Percentiles rank a stretch among this genome's conserved stretches.
These are phyloP conservation scores for Chloromyia formosa DNA, from an alignment of 2,888 invertebrate species.

Conservation along the genomic window DNA sequence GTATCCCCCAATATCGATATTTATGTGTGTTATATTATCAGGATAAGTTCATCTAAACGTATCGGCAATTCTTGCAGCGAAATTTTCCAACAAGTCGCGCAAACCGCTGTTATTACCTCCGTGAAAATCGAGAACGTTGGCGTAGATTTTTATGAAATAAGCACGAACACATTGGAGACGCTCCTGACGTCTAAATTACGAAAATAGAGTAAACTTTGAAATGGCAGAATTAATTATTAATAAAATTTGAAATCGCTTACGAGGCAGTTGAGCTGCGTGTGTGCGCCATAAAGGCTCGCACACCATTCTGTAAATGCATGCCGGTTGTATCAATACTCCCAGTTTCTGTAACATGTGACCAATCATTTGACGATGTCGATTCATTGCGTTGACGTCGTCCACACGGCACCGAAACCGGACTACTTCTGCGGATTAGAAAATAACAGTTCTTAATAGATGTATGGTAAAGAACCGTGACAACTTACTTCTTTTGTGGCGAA, in stretches of 20 bases:
- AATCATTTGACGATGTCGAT: slow-evolving; percentile 67
- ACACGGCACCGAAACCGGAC: slow-evolving; percentile 72
- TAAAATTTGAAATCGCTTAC: slow-evolving; percentile 4
- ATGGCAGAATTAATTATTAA: too few relatives aligned
- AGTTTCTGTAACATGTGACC: slow-evolving; percentile 74
- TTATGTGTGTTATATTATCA: too few relatives aligned
- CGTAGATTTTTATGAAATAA: slow-evolving; percentile 27
- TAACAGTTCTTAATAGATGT: background rate
- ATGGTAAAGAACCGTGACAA: background rate
- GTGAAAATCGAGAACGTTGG: slow-evolving; percentile 47
- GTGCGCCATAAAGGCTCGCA: slow-evolving; percentile 17
- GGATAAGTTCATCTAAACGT: slow-evolving; percentile 22
- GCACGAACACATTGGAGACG: slow-evolving; percentile 29
- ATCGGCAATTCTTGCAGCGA: slow-evolving; percentile 47
- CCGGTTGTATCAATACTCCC: slow-evolving; percentile 67
- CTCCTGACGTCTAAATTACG: slow-evolving; percentile 17
- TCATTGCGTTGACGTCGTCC: slow-evolving; percentile 69
- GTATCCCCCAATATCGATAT: too few relatives aligned
- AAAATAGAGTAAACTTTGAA: background rate
- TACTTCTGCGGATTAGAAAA: slow-evolving; percentile 63
- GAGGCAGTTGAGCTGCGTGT: background rate
- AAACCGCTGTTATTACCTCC: slow-evolving; percentile 46
- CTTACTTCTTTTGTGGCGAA: slow-evolving; percentile 32
- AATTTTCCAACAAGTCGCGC: slow-evolving; percentile 48
- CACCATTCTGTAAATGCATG: background rate